These are phyloP conservation scores for Galerucella calmariensis DNA, from an alignment of 2,888 invertebrate species.

Conservation along the genomic window DNA sequence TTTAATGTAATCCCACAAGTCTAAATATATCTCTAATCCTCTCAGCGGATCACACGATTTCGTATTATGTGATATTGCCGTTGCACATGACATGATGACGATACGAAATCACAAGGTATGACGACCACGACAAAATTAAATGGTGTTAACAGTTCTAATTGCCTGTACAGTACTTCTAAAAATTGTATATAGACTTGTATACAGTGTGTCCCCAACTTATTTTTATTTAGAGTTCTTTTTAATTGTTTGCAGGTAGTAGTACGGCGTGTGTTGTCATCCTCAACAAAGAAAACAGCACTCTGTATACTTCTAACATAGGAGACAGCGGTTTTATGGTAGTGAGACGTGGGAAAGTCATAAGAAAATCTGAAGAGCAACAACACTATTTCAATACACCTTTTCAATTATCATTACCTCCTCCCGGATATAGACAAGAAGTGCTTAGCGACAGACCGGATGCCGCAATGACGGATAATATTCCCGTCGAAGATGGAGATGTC, in stretches of 20 bases:
- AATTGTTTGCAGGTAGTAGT: constrained; percentile 82
- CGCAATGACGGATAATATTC: constrained; percentile 88
- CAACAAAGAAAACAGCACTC: constrained; percentile 87
- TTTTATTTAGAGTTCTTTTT: neutral
- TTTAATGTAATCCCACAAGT: neutral
- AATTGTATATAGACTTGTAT: neutral
- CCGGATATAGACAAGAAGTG: constrained; percentile 86
- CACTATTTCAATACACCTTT: constrained; percentile 99
- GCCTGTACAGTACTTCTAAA: neutral
- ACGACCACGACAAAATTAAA: neutral
- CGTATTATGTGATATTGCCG: neutral
- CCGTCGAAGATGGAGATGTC: constrained; percentile 92
- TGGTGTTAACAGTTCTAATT: neutral
- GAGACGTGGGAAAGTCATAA: constrained; percentile 85
- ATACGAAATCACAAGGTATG: neutral
- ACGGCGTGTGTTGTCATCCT: constrained; percentile 97
- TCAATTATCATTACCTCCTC: constrained; percentile 94
- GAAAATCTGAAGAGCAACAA: constrained; percentile 95
- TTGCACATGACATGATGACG: constrained; percentile 1
- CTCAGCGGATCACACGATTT: neutral
- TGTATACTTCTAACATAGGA: constrained; percentile 98
- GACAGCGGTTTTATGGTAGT: constrained; percentile 98
- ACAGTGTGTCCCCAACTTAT: too few relatives aligned
- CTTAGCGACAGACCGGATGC: constrained; percentile 94
- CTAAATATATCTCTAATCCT: neutral